These are phyloP conservation scores for Acanthurus lineatus DNA, from an alignment of 2,797 vertebrate species.

Conservation along the genomic window DNA sequence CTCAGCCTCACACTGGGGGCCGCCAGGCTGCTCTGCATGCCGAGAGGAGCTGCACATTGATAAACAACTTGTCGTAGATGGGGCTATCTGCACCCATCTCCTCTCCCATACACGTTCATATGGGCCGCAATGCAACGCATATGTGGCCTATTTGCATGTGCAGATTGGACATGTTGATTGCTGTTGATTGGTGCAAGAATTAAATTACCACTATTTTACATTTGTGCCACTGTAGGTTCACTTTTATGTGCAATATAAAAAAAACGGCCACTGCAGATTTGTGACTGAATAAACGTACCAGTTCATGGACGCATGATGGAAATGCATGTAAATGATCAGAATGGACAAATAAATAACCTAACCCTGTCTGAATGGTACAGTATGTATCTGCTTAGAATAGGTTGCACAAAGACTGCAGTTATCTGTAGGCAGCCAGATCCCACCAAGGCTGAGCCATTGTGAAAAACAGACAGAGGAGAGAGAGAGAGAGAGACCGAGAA, in stretches of 20 bases:
- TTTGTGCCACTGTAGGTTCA: conserved; percentile 34
- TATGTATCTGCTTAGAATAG: conserved; percentile 74
- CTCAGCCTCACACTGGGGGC: conserved; percentile 78
- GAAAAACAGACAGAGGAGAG: conserved; percentile 65
- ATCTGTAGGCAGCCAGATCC: conserved; percentile 82
- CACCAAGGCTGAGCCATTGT: conserved; percentile 79
- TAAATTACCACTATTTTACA: conserved; percentile 51
- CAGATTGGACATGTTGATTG: conserved; percentile 41
- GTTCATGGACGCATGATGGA: conserved; percentile 63
- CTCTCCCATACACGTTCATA: conserved; percentile 72
- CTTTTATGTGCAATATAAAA: conserved; percentile 43
- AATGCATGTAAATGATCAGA: conserved; percentile 76
- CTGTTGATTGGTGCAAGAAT: conserved; percentile 55
- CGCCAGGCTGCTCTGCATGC: conserved; percentile 79
- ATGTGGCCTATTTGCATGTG: conserved; percentile 49
- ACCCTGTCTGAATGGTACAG: conserved; percentile 73
- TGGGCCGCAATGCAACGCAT: conserved; percentile 33
- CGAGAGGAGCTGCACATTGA: conserved; percentile 70
- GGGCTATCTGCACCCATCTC: conserved; percentile 69
- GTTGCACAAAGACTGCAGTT: conserved; percentile 79
- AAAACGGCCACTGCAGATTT: conserved; percentile 46
- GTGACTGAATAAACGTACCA: conserved; percentile 63
- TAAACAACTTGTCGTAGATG: conserved; percentile 70
- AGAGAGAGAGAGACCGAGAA: conserved; percentile 25
- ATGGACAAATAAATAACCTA: conserved; percentile 77